Conservation (phyloP, 2,888 invertebrate species). For the Seira sanloemensis region DNA sequence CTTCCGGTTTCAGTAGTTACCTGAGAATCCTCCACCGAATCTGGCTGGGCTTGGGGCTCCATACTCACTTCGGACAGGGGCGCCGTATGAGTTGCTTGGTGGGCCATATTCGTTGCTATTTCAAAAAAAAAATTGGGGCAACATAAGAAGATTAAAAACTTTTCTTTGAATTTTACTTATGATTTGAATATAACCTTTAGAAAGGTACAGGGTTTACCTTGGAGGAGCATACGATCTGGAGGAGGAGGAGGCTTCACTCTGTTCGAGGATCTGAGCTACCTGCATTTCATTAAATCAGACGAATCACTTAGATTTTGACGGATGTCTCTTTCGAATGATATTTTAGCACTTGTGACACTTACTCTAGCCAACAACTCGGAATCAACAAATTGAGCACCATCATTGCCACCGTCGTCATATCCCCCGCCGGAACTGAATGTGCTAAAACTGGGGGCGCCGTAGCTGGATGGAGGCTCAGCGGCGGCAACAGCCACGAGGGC, state of each 20-base stretch:
- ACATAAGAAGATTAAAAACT: too few relatives aligned
- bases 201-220: too few relatives aligned
- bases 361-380: slow-evolving; percentile 14
- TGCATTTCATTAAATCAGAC: not conserved
- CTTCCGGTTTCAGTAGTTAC: too few relatives aligned
- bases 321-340: too few relatives aligned
- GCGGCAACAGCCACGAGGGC: slow-evolving; percentile 54
- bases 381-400: slow-evolving; percentile 36
- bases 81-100: slow-evolving; percentile 39
- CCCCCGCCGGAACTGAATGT: slow-evolving; percentile 13
- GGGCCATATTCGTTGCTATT: too few relatives aligned
- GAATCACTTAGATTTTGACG: not conserved
- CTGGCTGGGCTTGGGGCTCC: not conserved
- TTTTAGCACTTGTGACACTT: not conserved
- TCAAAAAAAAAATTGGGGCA: too few relatives aligned
- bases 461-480: slow-evolving; percentile 57
- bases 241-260: not conserved
- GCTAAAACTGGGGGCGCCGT: slow-evolving; percentile 56
- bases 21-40: not conserved
- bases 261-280: slow-evolving; percentile 37
- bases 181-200: too few relatives aligned
- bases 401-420: slow-evolving; percentile 27
- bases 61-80: slow-evolving; percentile 18
- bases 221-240: slow-evolving; percentile 2
- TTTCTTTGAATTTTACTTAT: too few relatives aligned